Percentiles rank a stretch among this genome's conserved stretches.
Conservation (phyloP, 2,797 vertebrate species). For the Danionella dracula region DNA sequence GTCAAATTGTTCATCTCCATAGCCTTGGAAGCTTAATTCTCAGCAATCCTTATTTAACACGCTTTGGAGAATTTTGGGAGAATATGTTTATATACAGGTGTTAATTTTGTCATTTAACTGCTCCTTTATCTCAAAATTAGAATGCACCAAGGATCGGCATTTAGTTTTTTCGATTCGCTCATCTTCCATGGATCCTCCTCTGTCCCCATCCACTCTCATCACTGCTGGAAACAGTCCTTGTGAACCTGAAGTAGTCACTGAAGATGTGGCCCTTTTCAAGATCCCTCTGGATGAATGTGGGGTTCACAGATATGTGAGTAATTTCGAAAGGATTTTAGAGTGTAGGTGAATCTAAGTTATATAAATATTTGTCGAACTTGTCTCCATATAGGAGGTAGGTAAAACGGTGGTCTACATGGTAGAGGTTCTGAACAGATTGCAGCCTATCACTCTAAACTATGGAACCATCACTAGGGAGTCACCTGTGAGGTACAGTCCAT, state of each 20-base stretch:
- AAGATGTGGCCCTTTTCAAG: slow-evolving; percentile 67
- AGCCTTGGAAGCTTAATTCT: no score
- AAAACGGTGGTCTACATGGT: slow-evolving; percentile 68
- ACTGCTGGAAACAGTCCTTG: slow-evolving; percentile 60
- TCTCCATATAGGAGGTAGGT: slow-evolving; percentile 60
- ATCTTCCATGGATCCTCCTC: slow-evolving; percentile 63
- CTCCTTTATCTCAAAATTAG: slow-evolving; percentile 43
- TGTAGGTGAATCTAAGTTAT: no score
- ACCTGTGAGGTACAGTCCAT: slow-evolving; percentile 69
- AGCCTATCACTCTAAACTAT: slow-evolving; percentile 62
- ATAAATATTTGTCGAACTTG: no score
- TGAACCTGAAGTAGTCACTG: slow-evolving; percentile 59
- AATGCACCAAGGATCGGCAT: slow-evolving; percentile 72
- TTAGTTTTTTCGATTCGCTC: slow-evolving; percentile 71
- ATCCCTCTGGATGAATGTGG: slow-evolving; percentile 72
- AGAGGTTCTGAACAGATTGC: slow-evolving; percentile 64
- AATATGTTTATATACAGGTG: no score
- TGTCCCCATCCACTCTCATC: slow-evolving; percentile 59
- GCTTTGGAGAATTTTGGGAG: no score
- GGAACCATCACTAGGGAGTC: slow-evolving; percentile 73
- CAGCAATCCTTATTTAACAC: no score
- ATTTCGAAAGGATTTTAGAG: no score
- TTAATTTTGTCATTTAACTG: no score
- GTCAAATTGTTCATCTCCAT: no score
- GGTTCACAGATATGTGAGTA: slow-evolving; percentile 62